phyloP scores from a whole-genome alignment of 2,797 vertebrate species.

The Tenualosa thibaudeaui region DNA sequence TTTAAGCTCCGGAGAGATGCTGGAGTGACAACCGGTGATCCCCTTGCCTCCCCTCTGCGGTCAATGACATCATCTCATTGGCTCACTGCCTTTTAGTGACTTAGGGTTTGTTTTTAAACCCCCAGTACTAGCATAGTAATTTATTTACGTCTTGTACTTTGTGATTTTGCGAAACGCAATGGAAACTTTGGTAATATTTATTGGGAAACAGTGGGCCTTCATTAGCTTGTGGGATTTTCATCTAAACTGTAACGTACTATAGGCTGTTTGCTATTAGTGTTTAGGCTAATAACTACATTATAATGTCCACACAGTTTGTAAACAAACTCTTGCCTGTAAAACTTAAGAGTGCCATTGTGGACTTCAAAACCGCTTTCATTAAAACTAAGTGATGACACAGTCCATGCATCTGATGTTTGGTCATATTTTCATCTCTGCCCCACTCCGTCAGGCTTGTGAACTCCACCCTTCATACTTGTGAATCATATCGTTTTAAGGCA shows the following conservation, averaged over 20 bases:
- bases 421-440: not conserved
- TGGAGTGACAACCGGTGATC: not conserved
- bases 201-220: not conserved
- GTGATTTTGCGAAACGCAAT: not conserved
- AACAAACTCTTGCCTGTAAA: not conserved
- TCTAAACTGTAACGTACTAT: no score
- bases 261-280: no score
- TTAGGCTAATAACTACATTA: no score
- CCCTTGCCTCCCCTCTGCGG: not conserved
- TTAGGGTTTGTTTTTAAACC: not conserved
- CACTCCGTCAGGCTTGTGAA: not conserved
- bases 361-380: not conserved
- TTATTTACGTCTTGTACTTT: not conserved
- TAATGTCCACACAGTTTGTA: not conserved
- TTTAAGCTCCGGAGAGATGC: not conserved
- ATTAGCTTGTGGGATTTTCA: not conserved
- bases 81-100: not conserved
- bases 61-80: not conserved
- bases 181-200: not conserved
- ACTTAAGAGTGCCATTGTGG: not conserved
- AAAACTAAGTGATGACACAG: not conserved
- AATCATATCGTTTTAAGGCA: not conserved
- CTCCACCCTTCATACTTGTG: not conserved
- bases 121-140: not conserved
- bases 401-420: not conserved